Conservation (phyloP, 2,888 invertebrate genomes). For the Ophion ellenae region DNA sequence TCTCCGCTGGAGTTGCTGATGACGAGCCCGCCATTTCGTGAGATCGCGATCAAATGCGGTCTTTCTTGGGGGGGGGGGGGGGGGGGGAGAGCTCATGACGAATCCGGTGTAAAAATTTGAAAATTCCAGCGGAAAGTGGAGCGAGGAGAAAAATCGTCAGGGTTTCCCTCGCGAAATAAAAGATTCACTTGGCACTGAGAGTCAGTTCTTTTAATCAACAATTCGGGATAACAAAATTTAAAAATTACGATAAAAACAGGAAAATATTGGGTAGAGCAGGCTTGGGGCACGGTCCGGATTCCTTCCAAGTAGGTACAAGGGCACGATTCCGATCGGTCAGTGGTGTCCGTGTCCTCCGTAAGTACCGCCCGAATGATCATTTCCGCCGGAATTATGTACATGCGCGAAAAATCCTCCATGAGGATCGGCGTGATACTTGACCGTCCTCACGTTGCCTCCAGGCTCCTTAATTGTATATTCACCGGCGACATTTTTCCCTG, state of each 20-base stretch:
- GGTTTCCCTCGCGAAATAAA: not conserved
- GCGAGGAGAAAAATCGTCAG: not conserved
- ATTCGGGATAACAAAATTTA: constrained; percentile 18
- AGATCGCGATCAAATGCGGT: no score
- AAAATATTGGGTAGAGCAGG: constrained; percentile 32
- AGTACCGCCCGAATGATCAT: constrained; percentile 79
- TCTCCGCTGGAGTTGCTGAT: no score
- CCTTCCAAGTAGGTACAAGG: constrained; percentile 25
- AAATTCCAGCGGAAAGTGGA: no score
- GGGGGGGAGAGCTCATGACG: no score
- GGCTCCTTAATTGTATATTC: constrained; percentile 83
- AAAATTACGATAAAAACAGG: constrained; percentile 64
- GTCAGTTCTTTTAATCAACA: constrained; percentile 54
- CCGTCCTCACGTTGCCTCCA: constrained; percentile 80
- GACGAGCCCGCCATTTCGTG: no score
- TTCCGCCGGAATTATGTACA: constrained; percentile 80
- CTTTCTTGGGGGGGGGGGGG: no score
- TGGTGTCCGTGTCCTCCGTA: constrained; percentile 75
- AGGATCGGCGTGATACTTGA: constrained; percentile 80
- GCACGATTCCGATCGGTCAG: constrained; percentile 44
- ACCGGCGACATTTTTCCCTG: constrained; percentile 80
- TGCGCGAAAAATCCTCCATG: constrained; percentile 82
- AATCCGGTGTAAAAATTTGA: no score
- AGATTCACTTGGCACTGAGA: constrained; percentile 20
- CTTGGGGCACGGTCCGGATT: not conserved